Conservation (phyloP, 2,113 vertebrate genomes). For the Lepisosteus oculatus region DNA sequence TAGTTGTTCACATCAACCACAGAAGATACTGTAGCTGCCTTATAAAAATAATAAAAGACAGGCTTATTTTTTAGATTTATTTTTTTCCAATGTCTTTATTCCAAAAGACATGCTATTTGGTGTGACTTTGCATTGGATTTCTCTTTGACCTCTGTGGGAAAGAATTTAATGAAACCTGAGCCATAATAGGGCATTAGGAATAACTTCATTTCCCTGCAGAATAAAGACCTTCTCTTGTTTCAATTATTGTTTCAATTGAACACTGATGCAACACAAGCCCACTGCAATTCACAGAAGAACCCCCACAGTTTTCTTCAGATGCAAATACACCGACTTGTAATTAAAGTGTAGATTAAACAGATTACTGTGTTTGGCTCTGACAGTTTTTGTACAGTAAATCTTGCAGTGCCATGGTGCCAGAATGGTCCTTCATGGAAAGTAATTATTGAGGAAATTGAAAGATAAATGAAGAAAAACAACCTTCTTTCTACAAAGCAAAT, state of each 20-base stretch:
- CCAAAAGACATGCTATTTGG: too few species aligned
- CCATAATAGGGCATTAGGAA: neutral
- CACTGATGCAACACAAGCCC: neutral
- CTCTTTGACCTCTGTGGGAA: neutral
- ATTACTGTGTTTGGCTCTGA: neutral
- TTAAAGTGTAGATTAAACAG: constrained; percentile 1
- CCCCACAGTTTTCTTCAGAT: neutral
- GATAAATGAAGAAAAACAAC: neutral
- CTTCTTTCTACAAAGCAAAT: too few species aligned
- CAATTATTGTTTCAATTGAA: neutral
- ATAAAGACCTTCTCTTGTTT: neutral
- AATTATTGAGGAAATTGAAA: neutral
- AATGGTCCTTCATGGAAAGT: neutral
- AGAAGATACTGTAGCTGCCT: too few species aligned
- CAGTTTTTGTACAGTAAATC: neutral
- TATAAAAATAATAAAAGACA: too few species aligned
- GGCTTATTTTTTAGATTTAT: too few species aligned
- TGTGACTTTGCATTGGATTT: neutral
- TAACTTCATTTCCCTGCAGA: neutral
- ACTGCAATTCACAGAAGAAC: neutral
- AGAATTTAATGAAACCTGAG: neutral
- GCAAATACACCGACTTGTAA: neutral
- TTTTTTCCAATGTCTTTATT: too few species aligned
- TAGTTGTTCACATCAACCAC: too few species aligned
- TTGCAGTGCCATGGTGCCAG: neutral